Evolutionary conservation across 2,113 vertebrate genomes (phyloP).

Genomic region (Tympanuchus pallidicinctus): DNA sequence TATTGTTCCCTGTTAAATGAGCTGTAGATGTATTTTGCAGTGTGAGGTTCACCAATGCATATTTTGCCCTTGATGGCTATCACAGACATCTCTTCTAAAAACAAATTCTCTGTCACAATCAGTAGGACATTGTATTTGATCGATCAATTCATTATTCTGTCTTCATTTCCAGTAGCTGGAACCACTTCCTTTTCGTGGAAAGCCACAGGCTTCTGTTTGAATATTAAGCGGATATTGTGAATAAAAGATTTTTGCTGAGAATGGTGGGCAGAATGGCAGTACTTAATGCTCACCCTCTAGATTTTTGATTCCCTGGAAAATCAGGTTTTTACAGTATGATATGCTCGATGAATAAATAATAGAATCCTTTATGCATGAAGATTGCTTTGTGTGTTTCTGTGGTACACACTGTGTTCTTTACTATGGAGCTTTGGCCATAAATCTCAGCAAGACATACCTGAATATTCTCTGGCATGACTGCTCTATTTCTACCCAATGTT

Average conservation of each 20-base stretch:
- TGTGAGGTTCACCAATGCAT: neutral
- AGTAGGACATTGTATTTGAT: neutral
- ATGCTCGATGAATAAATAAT: conserved; percentile 20
- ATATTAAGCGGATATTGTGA: conserved; percentile 24
- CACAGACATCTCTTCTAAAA: neutral
- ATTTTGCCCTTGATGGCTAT: neutral
- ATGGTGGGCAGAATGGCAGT: neutral
- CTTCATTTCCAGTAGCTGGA: conserved; percentile 22
- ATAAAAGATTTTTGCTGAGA: conserved; percentile 32
- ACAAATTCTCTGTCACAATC: conserved; percentile 13
- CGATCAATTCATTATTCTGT: neutral
- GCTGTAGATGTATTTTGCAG: conserved; percentile 31
- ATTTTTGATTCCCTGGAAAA: conserved; percentile 16
- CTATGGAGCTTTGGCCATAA: conserved; percentile 14
- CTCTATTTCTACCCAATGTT: neutral
- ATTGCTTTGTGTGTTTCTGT: conserved; percentile 32
- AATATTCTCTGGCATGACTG: neutral
- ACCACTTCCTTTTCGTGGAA: conserved; percentile 19
- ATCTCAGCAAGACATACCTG: neutral
- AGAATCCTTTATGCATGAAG: neutral
- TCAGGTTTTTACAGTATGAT: neutral
- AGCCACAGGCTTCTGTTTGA: neutral
- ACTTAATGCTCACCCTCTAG: neutral
- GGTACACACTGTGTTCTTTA: neutral
- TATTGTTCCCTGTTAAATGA: conserved; percentile 58